These are phyloP conservation scores for Hypolimnas misippus DNA, from an alignment of 2,888 invertebrate genomes.

Conservation along the genomic window DNA sequence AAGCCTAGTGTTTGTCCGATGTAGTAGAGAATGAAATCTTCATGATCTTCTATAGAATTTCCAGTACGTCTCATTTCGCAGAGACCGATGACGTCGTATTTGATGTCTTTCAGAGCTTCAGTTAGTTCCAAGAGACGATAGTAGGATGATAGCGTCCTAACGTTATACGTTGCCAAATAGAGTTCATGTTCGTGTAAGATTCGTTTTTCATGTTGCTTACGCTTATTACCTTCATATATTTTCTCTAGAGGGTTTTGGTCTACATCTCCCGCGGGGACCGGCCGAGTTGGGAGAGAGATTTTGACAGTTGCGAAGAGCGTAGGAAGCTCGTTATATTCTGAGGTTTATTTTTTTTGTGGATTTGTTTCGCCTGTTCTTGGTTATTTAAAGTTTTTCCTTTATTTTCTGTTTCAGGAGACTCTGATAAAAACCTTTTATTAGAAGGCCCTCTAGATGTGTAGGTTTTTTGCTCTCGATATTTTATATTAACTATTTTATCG, in stretches of 20 bases:
- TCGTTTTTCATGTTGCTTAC: no score
- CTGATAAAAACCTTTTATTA: not conserved
- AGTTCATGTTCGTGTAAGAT: no score
- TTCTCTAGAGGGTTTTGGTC: not conserved
- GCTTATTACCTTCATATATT: not conserved
- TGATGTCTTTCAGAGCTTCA: not conserved
- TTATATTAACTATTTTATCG: no score
- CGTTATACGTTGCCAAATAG: not conserved
- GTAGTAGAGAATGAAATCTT: not conserved
- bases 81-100: not conserved
- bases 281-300: not conserved
- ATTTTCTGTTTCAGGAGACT: not conserved
- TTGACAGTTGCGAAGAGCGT: not conserved
- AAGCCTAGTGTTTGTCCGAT: not conserved
- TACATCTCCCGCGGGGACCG: constrained; percentile 2
- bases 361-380: not conserved
- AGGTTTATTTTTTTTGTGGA: not conserved
- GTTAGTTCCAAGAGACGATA: not conserved
- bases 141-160: not conserved
- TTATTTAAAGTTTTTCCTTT: not conserved
- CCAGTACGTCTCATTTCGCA: not conserved
- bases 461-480: not conserved
- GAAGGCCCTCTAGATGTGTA: not conserved
- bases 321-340: constrained; percentile 1
- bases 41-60: not conserved